A percentile compares a stretch with the other conserved stretches of the same genome.
These are phyloP conservation scores for Diachasmimorpha longicaudata DNA, from an alignment of 1,140 invertebrate genomes.

Conservation along the genomic window DNA sequence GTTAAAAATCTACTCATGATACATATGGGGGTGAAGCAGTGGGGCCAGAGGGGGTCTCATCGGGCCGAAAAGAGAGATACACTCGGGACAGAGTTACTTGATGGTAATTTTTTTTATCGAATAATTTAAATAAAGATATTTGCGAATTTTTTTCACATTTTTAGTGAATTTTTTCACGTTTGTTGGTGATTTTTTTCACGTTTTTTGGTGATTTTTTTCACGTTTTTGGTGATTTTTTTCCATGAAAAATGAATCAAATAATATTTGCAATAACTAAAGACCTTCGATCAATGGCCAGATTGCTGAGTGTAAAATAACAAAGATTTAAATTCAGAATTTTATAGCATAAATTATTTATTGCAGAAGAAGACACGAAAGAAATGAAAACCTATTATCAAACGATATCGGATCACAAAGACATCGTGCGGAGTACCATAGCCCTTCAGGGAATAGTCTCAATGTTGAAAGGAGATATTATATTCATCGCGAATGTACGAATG, in stretches of 20 bases:
- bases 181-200: too few species aligned
- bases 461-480: constrained; percentile 68
- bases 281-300: too few species aligned
- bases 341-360: constrained; percentile 3
- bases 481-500: constrained; percentile 44
- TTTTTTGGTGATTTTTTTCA: too few species aligned
- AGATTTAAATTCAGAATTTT: not conserved
- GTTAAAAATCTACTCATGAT: constrained; percentile 69
- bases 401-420: constrained; percentile 81
- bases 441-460: constrained; percentile 73
- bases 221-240: too few species aligned
- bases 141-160: too few species aligned
- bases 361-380: constrained; percentile 24
- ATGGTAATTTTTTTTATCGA: constrained; percentile 29
- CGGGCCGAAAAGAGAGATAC: constrained; percentile 7
- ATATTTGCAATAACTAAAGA: too few species aligned
- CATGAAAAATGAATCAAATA: too few species aligned
- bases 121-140: constrained; percentile 11
- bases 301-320: too few species aligned
- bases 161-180: too few species aligned
- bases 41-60: constrained; percentile 66
- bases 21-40: constrained; percentile 71
- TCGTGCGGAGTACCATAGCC: constrained; percentile 73
- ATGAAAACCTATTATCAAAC: constrained; percentile 72
- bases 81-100: constrained; percentile 25